Base-by-base conservation (phyloP, 2,888 invertebrate species). In the Nemotelus nigrinus region DNA sequence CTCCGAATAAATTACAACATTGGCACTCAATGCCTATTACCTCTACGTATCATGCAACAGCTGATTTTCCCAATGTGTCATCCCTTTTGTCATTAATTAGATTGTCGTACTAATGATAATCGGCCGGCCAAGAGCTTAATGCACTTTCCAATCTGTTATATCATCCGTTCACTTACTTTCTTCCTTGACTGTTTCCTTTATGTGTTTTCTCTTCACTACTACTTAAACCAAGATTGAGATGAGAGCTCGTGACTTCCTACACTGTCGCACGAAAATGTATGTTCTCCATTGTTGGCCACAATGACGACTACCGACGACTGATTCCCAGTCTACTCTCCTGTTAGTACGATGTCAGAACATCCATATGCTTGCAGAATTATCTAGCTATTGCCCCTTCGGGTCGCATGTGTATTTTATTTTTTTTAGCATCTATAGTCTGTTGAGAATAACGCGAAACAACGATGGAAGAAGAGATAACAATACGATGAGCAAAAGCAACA, bases 221-320 rank as follows among this genome's bases (percentile, higher is more conserved):
- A 25, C 25, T 25, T 25, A 25, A 25, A 25, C 25, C 25, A 25
- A 25, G 25, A 25, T 25, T 25, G 25, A 25, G 25, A 25, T 50
- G 50, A 50, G 8, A 50, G 50, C 50, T 50, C 25, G 50, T 50
- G 5, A 50, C 58, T 25, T n/a, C 58, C 58, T 58, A 58, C 58
- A 58, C 58, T 58, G 6, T 7, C 58, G 58, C 58, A 58, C 10
- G 25, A 58, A 58, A 58, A 58, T 5, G 25, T 58, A n/a, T n/a
- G 7, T 58, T 58, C 25, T 25, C 58, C 58, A 5, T 2, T 25
- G 6, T 25, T 25, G 25, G 5, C 50, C 50, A 50, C 50, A 50
- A 7, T 50, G 8, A 7, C 50, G 50, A 50, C 25, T 50, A 50
- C 6, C 50, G 5, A 50, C 8, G 50, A 50, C 50, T 50, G 25